These are phyloP conservation scores for Epicauta chinensis DNA, from an alignment of 1,140 invertebrate genomes.

Conservation along the genomic window DNA sequence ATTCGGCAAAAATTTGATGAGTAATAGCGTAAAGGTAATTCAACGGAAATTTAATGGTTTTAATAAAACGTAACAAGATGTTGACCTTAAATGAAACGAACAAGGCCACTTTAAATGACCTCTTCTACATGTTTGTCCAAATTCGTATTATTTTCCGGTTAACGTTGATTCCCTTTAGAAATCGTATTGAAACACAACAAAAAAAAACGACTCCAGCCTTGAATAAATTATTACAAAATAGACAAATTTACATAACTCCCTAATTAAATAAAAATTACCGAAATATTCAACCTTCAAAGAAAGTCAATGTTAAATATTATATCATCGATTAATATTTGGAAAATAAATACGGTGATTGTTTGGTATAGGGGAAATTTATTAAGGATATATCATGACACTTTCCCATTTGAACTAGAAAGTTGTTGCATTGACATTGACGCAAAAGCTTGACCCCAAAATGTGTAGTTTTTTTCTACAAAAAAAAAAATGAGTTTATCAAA, in stretches of 20 bases:
- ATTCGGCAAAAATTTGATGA: constrained; percentile 2
- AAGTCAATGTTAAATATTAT: constrained; percentile 12
- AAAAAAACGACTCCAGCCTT: constrained; percentile 3
- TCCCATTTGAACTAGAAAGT: constrained; percentile 3
- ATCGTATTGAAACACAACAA: constrained; percentile 2
- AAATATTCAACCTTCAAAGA: constrained; percentile 11
- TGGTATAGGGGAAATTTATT: too few relatives aligned
- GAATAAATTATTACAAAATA: constrained; percentile 11
- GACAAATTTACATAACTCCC: constrained; percentile 1
- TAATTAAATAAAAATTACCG: constrained; percentile 5
- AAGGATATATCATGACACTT: too few relatives aligned
- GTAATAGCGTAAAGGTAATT: constrained; percentile 4
- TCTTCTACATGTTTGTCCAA: constrained; percentile 19
- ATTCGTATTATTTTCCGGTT: constrained; percentile 13
- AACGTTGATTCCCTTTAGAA: constrained; percentile 12
- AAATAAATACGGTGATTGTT: too few relatives aligned
- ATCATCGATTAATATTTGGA: background rate
- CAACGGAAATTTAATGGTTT: background rate
- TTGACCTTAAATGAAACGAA: constrained; percentile 18
- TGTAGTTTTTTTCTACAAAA: background rate
- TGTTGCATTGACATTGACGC: constrained; percentile 5
- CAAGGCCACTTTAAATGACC: constrained; percentile 22
- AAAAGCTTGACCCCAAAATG: background rate
- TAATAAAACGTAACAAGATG: constrained; percentile 16
- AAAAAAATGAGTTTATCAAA: background rate